A percentile compares a stretch with the other conserved stretches of the same genome.
These are phyloP conservation scores for Atta texana DNA, from an alignment of 1,140 invertebrate genomes.

Conservation along the genomic window DNA sequence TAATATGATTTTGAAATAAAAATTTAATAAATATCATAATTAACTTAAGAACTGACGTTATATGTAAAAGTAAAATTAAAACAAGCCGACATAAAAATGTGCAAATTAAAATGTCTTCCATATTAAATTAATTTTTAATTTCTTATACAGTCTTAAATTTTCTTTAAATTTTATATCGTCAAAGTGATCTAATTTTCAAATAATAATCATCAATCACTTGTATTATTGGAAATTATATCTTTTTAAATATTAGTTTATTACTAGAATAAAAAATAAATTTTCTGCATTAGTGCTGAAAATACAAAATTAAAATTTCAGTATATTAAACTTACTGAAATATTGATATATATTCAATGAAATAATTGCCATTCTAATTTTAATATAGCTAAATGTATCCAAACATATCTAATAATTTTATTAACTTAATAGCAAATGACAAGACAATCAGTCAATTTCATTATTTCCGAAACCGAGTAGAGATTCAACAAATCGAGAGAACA, in stretches of 20 bases:
- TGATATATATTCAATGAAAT: not conserved
- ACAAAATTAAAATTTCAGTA: not conserved
- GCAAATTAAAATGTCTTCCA: not conserved
- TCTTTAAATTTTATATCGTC: not conserved
- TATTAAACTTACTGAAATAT: not conserved
- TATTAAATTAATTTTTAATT: not conserved
- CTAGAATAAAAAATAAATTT: not conserved
- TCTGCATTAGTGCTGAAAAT: not conserved
- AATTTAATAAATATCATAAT: not conserved
- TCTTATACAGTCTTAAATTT: not conserved
- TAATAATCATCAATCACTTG: not conserved
- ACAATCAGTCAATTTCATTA: constrained; percentile 13
- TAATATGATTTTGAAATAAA: too few relatives aligned
- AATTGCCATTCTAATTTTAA: not conserved
- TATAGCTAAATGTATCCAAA: not conserved
- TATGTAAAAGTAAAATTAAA: not conserved
- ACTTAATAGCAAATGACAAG: constrained; percentile 15
- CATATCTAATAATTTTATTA: not conserved
- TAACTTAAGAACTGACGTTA: not conserved
- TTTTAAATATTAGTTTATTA: not conserved
- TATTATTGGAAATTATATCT: not conserved
- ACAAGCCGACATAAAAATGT: not conserved
- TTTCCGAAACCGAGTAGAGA: not conserved
- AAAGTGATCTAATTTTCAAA: not conserved
- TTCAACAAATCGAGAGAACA: constrained; percentile 29